Evolutionary conservation across 2,113 vertebrate species (phyloP), one percentile per base, ranked within the genome.

Genomic region (Anolis carolinensis): DNA sequence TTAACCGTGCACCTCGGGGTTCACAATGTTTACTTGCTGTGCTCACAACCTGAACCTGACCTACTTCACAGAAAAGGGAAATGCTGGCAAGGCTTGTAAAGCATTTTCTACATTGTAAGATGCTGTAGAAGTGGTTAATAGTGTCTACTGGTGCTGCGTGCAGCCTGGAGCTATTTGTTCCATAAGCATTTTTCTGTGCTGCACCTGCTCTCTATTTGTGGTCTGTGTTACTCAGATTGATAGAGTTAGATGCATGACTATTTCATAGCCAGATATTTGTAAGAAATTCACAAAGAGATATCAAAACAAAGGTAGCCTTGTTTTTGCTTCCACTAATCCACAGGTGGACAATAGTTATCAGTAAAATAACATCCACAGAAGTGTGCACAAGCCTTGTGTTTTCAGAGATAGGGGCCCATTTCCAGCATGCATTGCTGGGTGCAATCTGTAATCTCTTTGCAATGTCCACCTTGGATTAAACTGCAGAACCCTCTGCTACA

Each of bases 261-360:
- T 71, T 72, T 76, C 0, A 59, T 39, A 82, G 63, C 75, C 85
- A 82, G 0, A 0, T 44, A 83, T 78, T 34, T 74, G n/a, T 21
- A 1, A 73, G 67, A 83, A 72, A 59, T 87, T 7, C 0, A 3
- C 7, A 0, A 0, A 65, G 9, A 16, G 32, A 36, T 8, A 72
- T 18, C 55, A 59, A 16, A 59, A 59, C 55, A 59, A 59, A 59
- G 13, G 8, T 55, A 55, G 14, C 52, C 52, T 13, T 9, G 14
- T 55, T 6, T 10, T 13, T 59, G 14, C 55, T 18, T 59, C 55
- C 11, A 59, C 4, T 18, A 59, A 59, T 59, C 55, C 14, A 59
- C 55, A 59, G 10, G 55, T 59, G 55, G 4, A 18, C 13, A 59
- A 59, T 18, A 14, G 14, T 18, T 59, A 59, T 18, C 14, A 59